A percentile compares a stretch with the other conserved stretches of the same genome.
Conservation (phyloP, 2,797 vertebrate genomes). For the Acestrorhynchus altus region DNA sequence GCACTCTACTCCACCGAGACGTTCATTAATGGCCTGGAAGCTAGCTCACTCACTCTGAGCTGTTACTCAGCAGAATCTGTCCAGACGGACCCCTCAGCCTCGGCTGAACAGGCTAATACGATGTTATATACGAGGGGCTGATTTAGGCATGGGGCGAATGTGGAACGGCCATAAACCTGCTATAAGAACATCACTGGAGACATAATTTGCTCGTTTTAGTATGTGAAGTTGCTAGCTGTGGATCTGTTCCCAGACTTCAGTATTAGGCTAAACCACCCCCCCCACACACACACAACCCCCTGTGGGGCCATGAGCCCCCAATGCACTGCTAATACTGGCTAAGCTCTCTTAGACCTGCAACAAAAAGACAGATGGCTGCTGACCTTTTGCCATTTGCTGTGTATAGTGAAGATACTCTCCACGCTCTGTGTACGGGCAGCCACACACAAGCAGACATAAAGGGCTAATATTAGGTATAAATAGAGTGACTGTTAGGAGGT, state of each 20-base stretch:
- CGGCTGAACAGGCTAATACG: conserved; percentile 15
- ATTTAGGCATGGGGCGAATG: conserved; percentile 12
- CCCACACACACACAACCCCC: background rate
- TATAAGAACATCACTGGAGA: background rate
- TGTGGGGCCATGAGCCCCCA: background rate
- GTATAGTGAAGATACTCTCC: background rate
- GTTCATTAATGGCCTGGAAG: background rate
- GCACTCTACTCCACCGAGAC: background rate
- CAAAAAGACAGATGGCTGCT: conserved; percentile 7
- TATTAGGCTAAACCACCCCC: background rate
- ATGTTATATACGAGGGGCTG: background rate
- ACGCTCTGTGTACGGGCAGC: background rate
- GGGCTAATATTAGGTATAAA: background rate
- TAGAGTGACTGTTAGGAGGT: background rate
- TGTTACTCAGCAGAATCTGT: conserved; percentile 19
- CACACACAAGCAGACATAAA: conserved; percentile 9
- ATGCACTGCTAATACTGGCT: background rate
- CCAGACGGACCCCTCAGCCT: conserved; percentile 19
- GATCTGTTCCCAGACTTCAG: conserved; percentile 1
- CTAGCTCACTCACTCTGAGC: background rate
- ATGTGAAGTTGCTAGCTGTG: background rate
- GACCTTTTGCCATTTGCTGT: conserved; percentile 14
- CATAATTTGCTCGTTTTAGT: background rate
- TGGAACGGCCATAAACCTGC: background rate
- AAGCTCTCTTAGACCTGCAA: background rate